Evolutionary conservation across 2,113 vertebrate genomes (phyloP).

Genomic region (Sclerurus mexicanus): DNA sequence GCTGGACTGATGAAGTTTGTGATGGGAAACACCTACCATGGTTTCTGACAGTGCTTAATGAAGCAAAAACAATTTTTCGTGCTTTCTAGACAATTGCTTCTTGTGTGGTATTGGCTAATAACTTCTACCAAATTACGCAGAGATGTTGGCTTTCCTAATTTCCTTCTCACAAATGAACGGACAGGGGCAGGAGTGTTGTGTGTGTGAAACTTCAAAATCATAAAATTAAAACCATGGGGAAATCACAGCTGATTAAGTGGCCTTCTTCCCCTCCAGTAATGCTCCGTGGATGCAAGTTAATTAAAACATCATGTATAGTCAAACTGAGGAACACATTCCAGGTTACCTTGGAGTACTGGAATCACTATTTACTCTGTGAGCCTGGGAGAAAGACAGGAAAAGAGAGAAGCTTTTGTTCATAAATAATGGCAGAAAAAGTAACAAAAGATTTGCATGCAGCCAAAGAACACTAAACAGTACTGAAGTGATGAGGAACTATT

Average conservation of each 20-base stretch:
- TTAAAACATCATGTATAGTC: not conserved
- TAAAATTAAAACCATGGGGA: not conserved
- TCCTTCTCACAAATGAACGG: not conserved
- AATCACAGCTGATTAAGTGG: not conserved
- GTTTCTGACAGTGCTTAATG: not conserved
- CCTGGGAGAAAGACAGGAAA: not conserved
- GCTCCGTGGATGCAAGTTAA: not conserved
- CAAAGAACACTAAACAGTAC: not conserved
- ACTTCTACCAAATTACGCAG: not conserved
- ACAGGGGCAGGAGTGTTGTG: no score
- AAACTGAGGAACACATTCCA: not conserved
- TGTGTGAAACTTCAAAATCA: not conserved
- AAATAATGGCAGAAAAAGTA: not conserved
- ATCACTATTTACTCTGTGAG: not conserved
- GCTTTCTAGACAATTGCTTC: not conserved
- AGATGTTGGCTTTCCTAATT: not conserved
- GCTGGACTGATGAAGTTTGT: not conserved
- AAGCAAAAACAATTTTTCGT: not conserved
- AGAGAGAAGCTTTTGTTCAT: not conserved
- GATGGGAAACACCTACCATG: not conserved
- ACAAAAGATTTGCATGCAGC: not conserved
- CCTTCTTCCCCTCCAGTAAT: not conserved
- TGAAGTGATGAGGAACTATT: not conserved
- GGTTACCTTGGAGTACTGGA: not conserved
- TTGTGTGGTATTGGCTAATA: not conserved